Conservation (phyloP, 2,797 vertebrate species). For the Tapera naevia region DNA sequence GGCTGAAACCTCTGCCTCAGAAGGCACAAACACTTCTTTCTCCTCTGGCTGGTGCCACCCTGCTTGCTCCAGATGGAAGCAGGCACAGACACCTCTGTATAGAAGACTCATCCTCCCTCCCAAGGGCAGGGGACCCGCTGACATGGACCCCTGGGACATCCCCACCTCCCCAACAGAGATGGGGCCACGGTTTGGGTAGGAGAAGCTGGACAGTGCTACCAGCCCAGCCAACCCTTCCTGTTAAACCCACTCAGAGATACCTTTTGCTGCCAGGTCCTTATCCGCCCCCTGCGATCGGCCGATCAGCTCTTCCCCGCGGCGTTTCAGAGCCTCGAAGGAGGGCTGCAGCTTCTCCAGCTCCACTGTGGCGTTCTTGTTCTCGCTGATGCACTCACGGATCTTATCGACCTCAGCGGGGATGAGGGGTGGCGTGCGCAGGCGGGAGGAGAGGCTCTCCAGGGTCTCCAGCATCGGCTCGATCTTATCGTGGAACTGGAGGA, state of each 20-base stretch:
- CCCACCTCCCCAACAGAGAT: rapidly evolving
- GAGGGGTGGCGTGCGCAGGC: conserved; percentile 88
- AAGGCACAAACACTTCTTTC: background rate
- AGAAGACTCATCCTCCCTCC: background rate
- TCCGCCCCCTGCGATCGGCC: conserved; percentile 85
- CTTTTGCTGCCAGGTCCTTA: conserved; percentile 93
- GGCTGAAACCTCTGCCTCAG: background rate
- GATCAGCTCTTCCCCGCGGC: conserved; percentile 93
- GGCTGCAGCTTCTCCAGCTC: conserved; percentile 98
- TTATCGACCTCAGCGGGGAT: conserved; percentile 98
- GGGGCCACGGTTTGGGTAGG: rapidly evolving
- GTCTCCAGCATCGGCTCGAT: conserved; percentile 97
- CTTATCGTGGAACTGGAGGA: conserved; percentile 93
- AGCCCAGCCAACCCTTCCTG: background rate
- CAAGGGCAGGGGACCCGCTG: background rate
- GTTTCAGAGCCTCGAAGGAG: conserved; percentile 91
- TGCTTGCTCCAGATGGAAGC: background rate
- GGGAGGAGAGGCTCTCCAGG: conserved; percentile 88
- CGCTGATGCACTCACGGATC: conserved; percentile 95
- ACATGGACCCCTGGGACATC: background rate
- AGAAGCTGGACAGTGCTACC: background rate
- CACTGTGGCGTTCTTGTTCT: conserved; percentile 88
- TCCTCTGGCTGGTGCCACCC: background rate
- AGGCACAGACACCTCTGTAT: background rate
- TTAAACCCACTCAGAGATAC: conserved; percentile 52